Evolutionary conservation across 1,140 invertebrate genomes (phyloP), one percentile per base, ranked within the genome.

Genomic region (Arion vulgaris): DNA sequence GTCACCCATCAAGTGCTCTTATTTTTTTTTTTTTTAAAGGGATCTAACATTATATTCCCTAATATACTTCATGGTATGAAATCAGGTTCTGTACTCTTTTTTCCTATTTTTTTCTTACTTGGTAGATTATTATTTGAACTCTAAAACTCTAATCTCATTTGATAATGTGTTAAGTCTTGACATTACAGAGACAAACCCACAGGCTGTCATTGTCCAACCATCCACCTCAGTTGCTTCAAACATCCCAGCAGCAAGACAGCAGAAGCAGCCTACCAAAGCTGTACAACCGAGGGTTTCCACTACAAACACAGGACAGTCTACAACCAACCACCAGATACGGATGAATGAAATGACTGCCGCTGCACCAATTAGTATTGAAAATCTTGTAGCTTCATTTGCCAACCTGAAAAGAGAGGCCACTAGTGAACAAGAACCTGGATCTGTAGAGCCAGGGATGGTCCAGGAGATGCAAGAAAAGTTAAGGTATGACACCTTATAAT

Each of bases 321-420:
- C 83, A 32, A 28, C 36, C 62, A 79, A 36, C 23, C 78, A 53
- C 11, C 78, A 45, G 17, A 26, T 45, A 23, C 13, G 80, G 26
- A 81, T 51, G 17, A 74, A 39, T 53, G 80, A 73, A n/a, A 41
- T 74, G 32, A 45, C 45, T 0, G 38, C 32, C 1, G 5, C 36
- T 0, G 45, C 79, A 15, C 45, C 80, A 19, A 57, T 1, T 41
- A 45, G 38, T 57, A 28, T 74, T 5, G 79, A 84, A n/a, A 77
- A 41, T 28, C 78, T 73, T 23, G 68, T 80, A 38, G 49, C 79
- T 9, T 45, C 79, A 26, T 78, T 73, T 81, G 72, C 57, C 49
- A 26, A 51, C 19, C 39, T 57, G 23, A 15, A 69, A 32, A 71
- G 39, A 32, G 78, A 69, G 1, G 78, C 15, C 15, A 66, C n/a